These are phyloP conservation scores for Telmatochromis brachygnathus DNA, from an alignment of 2,113 vertebrate genomes.

Conservation along the genomic window DNA sequence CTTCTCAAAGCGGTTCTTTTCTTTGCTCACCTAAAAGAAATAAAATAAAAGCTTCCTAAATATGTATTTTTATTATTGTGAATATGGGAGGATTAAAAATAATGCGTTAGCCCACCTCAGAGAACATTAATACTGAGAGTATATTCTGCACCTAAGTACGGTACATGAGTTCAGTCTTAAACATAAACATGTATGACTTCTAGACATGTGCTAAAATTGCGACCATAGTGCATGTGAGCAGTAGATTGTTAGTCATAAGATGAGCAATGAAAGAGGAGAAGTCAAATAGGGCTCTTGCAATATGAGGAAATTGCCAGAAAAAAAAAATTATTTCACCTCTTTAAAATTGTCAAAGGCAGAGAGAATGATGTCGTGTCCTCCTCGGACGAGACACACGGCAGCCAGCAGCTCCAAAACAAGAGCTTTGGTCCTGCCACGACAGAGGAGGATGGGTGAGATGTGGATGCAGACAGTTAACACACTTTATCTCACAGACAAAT, in stretches of 20 bases:
- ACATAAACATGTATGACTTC: not conserved
- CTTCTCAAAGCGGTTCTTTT: constrained; percentile 82
- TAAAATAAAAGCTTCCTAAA: fast-evolving
- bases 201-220: not conserved
- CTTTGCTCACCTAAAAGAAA: constrained; percentile 69
- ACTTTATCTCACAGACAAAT: not conserved
- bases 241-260: not conserved
- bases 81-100: not conserved
- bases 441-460: not conserved
- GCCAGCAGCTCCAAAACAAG: constrained; percentile 91
- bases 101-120: not conserved
- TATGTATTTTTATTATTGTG: not conserved
- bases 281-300: not conserved
- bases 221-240: not conserved
- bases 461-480: not conserved
- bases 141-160: not conserved
- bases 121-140: not conserved
- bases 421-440: constrained; percentile 83
- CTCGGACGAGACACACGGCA: constrained; percentile 89
- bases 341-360: constrained; percentile 91
- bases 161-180: not conserved
- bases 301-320: not conserved
- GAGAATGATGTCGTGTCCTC: constrained; percentile 92
- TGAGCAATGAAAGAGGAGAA: constrained; percentile 17
- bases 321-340: constrained; percentile 69